Conservation (phyloP, 2,113 vertebrate species). For the Pelecanoides urinatrix region DNA sequence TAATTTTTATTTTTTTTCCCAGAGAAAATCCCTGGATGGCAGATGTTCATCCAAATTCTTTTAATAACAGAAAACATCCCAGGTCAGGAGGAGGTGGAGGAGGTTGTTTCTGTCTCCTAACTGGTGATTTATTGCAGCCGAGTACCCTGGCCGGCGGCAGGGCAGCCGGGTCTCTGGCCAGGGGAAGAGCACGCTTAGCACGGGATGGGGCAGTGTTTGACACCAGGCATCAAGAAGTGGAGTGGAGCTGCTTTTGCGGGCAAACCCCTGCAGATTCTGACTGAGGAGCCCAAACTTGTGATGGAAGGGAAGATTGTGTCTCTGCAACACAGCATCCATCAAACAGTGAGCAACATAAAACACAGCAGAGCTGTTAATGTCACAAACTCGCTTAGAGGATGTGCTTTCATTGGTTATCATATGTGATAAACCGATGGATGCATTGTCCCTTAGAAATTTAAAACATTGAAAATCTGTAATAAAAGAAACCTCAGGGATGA, state of each 20-base stretch:
- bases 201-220: neutral
- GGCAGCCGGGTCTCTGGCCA: neutral
- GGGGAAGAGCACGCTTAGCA: neutral
- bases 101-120: neutral
- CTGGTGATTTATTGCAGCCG: neutral
- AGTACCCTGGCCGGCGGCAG: neutral
- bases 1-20: neutral
- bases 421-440: neutral
- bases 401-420: neutral
- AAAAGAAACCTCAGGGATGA: neutral
- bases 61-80: neutral
- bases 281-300: neutral
- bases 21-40: slow-evolving; percentile 16
- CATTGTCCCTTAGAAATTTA: neutral
- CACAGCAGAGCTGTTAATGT: neutral
- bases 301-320: neutral
- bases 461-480: neutral
- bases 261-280: neutral
- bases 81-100: neutral
- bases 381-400: neutral
- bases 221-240: neutral
- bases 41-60: slow-evolving; percentile 54
- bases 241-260: neutral
- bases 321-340: neutral
- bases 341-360: neutral